These are phyloP conservation scores for Euwallacea fornicatus DNA, from an alignment of 1,140 invertebrate species.

Conservation along the genomic window DNA sequence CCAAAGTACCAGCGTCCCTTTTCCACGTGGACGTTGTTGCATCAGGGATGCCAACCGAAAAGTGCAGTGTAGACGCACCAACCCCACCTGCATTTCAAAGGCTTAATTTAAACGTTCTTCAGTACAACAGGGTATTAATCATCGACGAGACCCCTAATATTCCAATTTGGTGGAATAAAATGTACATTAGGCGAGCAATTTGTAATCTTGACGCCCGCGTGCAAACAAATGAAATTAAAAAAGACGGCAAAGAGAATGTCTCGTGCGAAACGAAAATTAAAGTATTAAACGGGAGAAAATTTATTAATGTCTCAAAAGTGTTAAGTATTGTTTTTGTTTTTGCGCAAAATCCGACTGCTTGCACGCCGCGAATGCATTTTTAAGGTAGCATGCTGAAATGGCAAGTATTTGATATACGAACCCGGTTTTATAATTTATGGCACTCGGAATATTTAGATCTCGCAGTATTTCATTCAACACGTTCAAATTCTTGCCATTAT, in stretches of 20 bases:
- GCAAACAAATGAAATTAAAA: slow-evolving; percentile 6
- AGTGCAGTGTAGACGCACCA: too few relatives aligned
- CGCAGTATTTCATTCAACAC: too few relatives aligned
- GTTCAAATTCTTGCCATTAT: too few relatives aligned
- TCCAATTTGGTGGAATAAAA: neutral
- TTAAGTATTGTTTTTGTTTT: slow-evolving; percentile 26
- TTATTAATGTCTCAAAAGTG: slow-evolving; percentile 28
- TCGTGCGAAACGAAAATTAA: slow-evolving; percentile 28
- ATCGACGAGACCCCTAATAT: too few relatives aligned
- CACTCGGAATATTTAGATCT: slow-evolving; percentile 11
- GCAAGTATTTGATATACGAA: slow-evolving; percentile 26
- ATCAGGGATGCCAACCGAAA: too few relatives aligned
- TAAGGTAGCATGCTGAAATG: slow-evolving; percentile 27
- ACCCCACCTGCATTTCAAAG: too few relatives aligned
- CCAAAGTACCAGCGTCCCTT: too few relatives aligned
- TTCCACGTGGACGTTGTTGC: too few relatives aligned
- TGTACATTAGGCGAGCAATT: neutral
- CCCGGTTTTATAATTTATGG: slow-evolving; percentile 19
- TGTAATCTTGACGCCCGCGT: neutral
- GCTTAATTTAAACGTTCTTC: too few relatives aligned
- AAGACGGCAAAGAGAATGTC: slow-evolving; percentile 18
- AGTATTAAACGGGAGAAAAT: slow-evolving; percentile 25
- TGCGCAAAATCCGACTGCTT: slow-evolving; percentile 12
- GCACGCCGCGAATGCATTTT: slow-evolving; percentile 24
- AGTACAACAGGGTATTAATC: too few relatives aligned